phyloP scores from a whole-genome alignment of 2,797 vertebrate species.

The Margarornis squamiger region DNA sequence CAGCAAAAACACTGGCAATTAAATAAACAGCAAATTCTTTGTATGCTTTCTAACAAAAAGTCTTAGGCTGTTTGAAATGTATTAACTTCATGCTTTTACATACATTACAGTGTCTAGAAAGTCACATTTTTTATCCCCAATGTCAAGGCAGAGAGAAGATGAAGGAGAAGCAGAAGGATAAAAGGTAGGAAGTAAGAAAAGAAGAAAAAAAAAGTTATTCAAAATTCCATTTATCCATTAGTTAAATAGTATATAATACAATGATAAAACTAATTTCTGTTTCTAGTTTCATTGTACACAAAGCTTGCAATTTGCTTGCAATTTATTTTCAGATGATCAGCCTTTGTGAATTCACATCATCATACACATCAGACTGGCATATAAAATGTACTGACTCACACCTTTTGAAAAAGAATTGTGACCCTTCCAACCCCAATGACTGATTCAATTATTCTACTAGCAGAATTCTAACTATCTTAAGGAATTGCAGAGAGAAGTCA shows the following conservation, averaged over 20 bases:
- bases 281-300: conserved; percentile 27
- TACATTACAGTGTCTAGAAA: conserved; percentile 53
- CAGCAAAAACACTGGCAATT: conserved; percentile 65
- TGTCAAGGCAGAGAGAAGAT: neutral
- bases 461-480: neutral
- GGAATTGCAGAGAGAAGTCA: conserved; percentile 1
- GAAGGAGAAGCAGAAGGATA: neutral
- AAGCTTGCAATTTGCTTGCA: neutral
- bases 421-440: neutral
- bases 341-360: conserved; percentile 5
- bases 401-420: neutral
- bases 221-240: neutral
- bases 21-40: conserved; percentile 74
- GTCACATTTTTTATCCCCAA: conserved; percentile 31
- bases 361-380: neutral
- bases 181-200: neutral
- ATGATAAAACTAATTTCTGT: neutral
- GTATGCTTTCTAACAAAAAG: conserved; percentile 51
- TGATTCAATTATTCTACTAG: neutral
- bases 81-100: conserved; percentile 54
- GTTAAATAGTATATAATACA: neutral
- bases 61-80: conserved; percentile 59
- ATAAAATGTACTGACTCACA: neutral
- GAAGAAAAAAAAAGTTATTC: neutral
- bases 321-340: conserved; percentile 6